phyloP scores from a whole-genome alignment of 1,140 invertebrate genomes.

The Chironomus tepperi region DNA sequence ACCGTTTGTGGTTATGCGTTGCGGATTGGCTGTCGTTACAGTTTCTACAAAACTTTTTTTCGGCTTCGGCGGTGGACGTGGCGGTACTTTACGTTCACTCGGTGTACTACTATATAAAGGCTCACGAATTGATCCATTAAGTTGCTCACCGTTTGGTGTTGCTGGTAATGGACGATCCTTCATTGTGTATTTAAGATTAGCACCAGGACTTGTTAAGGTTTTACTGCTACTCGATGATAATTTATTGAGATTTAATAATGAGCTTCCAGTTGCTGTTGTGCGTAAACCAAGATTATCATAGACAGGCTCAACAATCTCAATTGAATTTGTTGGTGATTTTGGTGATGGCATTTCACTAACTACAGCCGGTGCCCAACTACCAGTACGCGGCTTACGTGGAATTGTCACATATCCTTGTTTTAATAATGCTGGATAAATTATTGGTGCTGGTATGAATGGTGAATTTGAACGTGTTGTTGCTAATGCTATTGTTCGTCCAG shows the following conservation, averaged over 20 bases:
- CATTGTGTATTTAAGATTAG: constrained; percentile 41
- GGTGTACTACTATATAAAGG: constrained; percentile 40
- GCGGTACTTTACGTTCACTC: constrained; percentile 57
- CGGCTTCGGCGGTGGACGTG: constrained; percentile 69
- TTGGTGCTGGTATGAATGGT: constrained; percentile 51
- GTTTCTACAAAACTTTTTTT: constrained; percentile 51
- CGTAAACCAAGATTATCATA: constrained; percentile 76
- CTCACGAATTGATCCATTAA: constrained; percentile 29
- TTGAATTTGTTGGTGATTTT: constrained; percentile 45
- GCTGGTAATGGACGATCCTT: constrained; percentile 50
- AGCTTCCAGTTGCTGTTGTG: constrained; percentile 78
- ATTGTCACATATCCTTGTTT: constrained; percentile 75
- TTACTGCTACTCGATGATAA: constrained; percentile 31
- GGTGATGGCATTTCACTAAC: constrained; percentile 41
- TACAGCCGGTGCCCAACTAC: constrained; percentile 66
- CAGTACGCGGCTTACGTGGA: constrained; percentile 66
- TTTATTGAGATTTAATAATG: constrained; percentile 64
- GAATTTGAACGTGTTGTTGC: constrained; percentile 58
- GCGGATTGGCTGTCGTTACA: constrained; percentile 38
- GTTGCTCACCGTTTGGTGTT: constrained; percentile 41
- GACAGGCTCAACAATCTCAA: constrained; percentile 57
- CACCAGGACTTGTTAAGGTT: constrained; percentile 34
- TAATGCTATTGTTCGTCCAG: constrained; percentile 34
- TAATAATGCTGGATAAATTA: constrained; percentile 49
- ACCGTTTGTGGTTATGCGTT: constrained; percentile 48